Evolutionary conservation across 2,797 vertebrate species (phyloP).

Genomic region (Gambelia wislizenii): DNA sequence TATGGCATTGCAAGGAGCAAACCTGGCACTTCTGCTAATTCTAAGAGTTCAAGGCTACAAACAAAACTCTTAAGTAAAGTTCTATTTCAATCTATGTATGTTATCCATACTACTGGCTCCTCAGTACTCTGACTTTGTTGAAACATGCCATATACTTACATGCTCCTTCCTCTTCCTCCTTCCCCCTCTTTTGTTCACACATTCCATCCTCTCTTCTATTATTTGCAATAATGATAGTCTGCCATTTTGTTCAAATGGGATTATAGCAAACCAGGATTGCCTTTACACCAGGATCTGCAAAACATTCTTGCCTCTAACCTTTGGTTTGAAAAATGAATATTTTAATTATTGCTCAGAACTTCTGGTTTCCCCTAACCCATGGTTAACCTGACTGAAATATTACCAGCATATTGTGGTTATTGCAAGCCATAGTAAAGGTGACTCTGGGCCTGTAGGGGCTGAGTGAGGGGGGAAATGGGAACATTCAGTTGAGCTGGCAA

Average conservation of each 20-base stretch:
- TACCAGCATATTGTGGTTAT: background rate
- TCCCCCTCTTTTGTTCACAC: background rate
- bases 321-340: background rate
- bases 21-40: conserved; percentile 34
- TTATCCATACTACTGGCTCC: conserved; percentile 30
- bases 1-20: conserved; percentile 26
- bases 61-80: background rate
- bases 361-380: background rate
- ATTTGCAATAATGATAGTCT: background rate
- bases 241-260: background rate
- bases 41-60: conserved; percentile 1
- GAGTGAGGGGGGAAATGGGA: background rate
- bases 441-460: background rate
- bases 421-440: background rate
- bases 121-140: conserved; percentile 8
- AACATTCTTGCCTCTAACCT: background rate
- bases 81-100: conserved; percentile 20
- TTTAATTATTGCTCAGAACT: background rate
- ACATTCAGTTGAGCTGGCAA: background rate
- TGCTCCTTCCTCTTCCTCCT: background rate
- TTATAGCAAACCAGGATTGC: background rate
- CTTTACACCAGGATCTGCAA: background rate
- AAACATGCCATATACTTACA: background rate
- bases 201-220: background rate
- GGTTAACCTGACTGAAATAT: background rate